Evolutionary conservation across 2,113 vertebrate genomes (phyloP).

Genomic region (Cavia aperea): DNA sequence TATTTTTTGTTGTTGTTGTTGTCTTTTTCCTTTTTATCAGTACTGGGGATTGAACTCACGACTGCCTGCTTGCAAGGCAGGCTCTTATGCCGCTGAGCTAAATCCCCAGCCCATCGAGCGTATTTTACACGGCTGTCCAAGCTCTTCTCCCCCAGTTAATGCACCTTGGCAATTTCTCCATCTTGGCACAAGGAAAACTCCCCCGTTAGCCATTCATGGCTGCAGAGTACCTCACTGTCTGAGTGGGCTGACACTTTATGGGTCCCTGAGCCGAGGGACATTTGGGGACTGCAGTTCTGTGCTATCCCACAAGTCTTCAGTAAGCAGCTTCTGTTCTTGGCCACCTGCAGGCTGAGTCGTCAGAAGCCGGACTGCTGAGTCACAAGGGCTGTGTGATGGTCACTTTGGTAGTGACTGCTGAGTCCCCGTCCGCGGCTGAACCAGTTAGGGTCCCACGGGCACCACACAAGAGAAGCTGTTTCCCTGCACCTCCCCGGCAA

Average conservation of each 20-base stretch:
- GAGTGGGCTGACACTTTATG: neutral
- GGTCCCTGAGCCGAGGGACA: neutral
- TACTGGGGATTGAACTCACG: too few species aligned
- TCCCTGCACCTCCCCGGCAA: neutral
- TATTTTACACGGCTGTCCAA: neutral
- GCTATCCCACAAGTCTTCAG: neutral
- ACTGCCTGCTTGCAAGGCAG: too few species aligned
- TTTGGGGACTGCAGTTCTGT: neutral
- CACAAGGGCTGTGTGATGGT: rapidly evolving
- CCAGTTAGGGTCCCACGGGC: neutral
- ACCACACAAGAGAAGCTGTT: rapidly evolving
- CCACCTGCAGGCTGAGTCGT: neutral
- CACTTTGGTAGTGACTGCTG: neutral
- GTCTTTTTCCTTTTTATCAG: too few species aligned
- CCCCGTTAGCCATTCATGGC: rapidly evolving
- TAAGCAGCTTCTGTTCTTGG: neutral
- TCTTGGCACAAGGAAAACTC: rapidly evolving
- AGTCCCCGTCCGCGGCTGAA: neutral
- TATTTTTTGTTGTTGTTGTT: too few species aligned
- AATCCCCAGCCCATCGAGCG: neutral
- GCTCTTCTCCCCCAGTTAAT: neutral
- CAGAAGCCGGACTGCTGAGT: neutral
- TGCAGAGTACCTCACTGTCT: neutral
- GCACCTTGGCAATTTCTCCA: neutral
- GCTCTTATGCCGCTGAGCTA: too few species aligned